Evolutionary conservation across 2,888 invertebrate species (phyloP).

Genomic region (Allacma fusca): DNA sequence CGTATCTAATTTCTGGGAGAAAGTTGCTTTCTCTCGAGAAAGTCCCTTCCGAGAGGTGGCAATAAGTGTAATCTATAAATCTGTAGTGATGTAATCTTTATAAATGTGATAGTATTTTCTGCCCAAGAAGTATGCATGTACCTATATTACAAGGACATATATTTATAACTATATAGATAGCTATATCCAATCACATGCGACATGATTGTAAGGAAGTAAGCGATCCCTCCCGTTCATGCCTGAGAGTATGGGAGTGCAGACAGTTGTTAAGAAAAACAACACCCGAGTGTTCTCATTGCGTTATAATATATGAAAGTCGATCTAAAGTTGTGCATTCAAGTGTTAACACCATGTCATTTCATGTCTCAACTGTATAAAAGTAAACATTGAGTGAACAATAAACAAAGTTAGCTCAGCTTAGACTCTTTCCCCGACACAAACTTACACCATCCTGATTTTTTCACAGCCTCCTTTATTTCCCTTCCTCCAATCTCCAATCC

Average conservation of each 20-base stretch:
- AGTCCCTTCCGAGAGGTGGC: background rate
- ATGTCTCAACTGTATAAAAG: slow-evolving; percentile 1
- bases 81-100: background rate
- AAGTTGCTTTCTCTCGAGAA: background rate
- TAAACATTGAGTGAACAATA: slow-evolving; percentile 11
- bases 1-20: background rate
- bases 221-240: background rate
- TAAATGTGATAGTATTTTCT: background rate
- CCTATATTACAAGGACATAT: too few relatives aligned
- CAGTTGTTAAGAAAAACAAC: slow-evolving; percentile 6
- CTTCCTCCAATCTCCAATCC: background rate
- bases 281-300: background rate
- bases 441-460: background rate
- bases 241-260: background rate
- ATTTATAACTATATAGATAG: too few relatives aligned
- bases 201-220: background rate
- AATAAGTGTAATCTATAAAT: slow-evolving; percentile 13
- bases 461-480: background rate
- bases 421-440: background rate
- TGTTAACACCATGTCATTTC: slow-evolving; percentile 10
- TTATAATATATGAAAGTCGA: background rate
- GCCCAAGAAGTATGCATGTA: too few relatives aligned
- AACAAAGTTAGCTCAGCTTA: slow-evolving; percentile 6
- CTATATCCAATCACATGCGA: too few relatives aligned
- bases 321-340: slow-evolving; percentile 27